These are phyloP conservation scores for Brevipalpus yothersi DNA, from an alignment of 1,140 invertebrate genomes.

Conservation along the genomic window DNA sequence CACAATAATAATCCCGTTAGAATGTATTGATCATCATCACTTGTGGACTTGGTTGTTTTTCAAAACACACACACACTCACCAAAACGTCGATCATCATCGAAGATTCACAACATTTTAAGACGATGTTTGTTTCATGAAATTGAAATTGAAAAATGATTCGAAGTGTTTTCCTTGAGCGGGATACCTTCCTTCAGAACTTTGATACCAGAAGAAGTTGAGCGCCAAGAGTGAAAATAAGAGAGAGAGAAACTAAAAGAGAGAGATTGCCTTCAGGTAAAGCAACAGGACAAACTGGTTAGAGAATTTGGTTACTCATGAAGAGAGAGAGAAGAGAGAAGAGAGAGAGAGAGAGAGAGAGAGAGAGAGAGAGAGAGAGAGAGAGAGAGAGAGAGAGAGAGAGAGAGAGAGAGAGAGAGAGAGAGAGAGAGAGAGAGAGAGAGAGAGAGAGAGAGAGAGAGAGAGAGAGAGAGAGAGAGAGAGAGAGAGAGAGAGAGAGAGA, in stretches of 20 bases:
- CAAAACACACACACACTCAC: too few relatives aligned
- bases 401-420: background rate
- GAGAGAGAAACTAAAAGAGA: background rate
- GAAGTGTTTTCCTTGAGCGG: background rate
- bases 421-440: background rate
- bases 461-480: background rate
- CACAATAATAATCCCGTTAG: too few relatives aligned
- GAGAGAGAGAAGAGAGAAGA: background rate
- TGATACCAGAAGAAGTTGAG: background rate
- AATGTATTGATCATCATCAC: too few relatives aligned
- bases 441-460: background rate
- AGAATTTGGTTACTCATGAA: background rate
- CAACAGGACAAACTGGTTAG: background rate
- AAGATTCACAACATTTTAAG: too few relatives aligned
- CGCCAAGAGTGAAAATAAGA: background rate
- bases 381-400: background rate
- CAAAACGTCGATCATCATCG: too few relatives aligned
- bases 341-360: background rate
- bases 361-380: background rate
- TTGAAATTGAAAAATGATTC: background rate
- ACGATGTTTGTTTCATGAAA: background rate
- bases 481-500: background rate
- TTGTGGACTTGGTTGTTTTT: too few relatives aligned
- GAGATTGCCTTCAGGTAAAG: background rate
- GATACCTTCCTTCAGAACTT: background rate